A percentile compares a stretch with the other conserved stretches of the same genome.
phyloP scores from a whole-genome alignment of 2,888 invertebrate genomes.

The Nipponacmea schrenckii region DNA sequence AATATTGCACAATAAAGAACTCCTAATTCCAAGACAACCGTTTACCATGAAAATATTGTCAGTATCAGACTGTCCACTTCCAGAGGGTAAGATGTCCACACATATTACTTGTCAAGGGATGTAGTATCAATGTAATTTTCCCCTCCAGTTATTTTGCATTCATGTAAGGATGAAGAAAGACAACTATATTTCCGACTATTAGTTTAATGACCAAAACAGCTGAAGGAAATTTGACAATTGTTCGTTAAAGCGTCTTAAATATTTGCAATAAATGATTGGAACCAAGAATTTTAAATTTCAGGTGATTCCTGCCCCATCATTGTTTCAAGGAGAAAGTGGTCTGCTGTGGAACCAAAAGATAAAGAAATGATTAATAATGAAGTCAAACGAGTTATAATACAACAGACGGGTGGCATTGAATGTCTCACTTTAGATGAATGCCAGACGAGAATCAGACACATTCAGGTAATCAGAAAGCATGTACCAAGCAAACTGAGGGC shows the following conservation, averaged over 20 bases:
- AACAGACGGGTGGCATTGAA: not conserved
- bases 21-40: constrained; percentile 10
- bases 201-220: too few relatives aligned
- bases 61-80: constrained; percentile 16
- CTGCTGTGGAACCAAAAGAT: not conserved
- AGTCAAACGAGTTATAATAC: not conserved
- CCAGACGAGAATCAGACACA: not conserved
- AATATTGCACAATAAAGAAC: not conserved
- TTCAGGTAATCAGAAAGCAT: too few relatives aligned
- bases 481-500: too few relatives aligned
- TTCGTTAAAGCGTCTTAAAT: too few relatives aligned
- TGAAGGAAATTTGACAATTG: too few relatives aligned
- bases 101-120: too few relatives aligned
- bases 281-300: too few relatives aligned
- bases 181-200: too few relatives aligned
- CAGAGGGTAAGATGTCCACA: constrained; percentile 2
- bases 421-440: not conserved
- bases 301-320: not conserved
- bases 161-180: too few relatives aligned
- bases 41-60: constrained; percentile 5
- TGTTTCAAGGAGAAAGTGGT: not conserved
- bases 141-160: too few relatives aligned
- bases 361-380: not conserved
- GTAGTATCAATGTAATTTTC: too few relatives aligned
- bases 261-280: too few relatives aligned